Base-by-base conservation (phyloP, 2,888 invertebrate species). In the Scaptomyza caliginosa region DNA sequence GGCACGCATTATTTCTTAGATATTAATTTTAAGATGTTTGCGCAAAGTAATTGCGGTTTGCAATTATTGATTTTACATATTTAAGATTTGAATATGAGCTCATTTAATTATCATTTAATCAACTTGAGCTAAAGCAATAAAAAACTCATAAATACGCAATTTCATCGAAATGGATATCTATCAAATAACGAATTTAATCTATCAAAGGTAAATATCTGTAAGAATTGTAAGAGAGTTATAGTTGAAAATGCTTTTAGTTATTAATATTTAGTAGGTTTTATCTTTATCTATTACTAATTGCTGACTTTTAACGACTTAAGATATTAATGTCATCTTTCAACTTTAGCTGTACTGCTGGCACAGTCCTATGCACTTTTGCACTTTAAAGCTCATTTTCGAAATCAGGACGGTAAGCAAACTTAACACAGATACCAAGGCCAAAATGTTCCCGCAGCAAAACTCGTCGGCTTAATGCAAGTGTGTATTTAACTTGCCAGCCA, bases 401-500 rank as follows among this genome's bases (percentile, higher is more conserved):
- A 45, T 21, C 11, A 11, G 13, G 28, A 21, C 21, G 28, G 19
- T 43, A 28, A 2, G 7, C 11, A 21, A 46, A 19, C 40, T 10
- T 4, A 28, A 16, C 2, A 43, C 19, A 17, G 24, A 42, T 26
- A n/a, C 8, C 11, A 21, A 28, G n/a, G 23, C 10, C 13, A 19
- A n/a, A 32, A 16, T n/a, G 26, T n/a, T 42, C n/a, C 32, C 24
- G 39, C 39, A 40, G 40, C 32, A 16, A 39, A 38, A 16, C 45
- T 57, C 13, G 24, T 8, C 24, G 21, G 8, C 38, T 30, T 23
- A 23, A 23, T 36, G 13, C 26, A 16, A 34, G 16, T 34, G 26
- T 40, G 24, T 67, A 40, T 50, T 71, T 52, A 38, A 69, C 42
- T 57, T 65, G 21, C 16, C 13, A 28, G 26, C 30, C 70, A 39